phyloP scores from a whole-genome alignment of 2,888 invertebrate genomes.

The Itoplectis maculator region DNA sequence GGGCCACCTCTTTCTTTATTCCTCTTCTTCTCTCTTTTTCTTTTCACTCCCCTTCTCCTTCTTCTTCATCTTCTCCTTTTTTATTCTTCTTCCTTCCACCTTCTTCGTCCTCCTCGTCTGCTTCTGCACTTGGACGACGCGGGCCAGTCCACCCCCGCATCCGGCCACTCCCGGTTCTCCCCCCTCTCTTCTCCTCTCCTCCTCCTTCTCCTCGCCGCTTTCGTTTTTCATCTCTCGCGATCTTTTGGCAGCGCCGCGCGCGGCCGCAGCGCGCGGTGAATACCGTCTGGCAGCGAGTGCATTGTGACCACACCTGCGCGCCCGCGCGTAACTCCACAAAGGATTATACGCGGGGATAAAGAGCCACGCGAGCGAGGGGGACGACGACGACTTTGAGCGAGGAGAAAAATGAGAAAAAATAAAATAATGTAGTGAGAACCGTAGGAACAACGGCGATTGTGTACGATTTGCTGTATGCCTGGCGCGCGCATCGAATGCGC shows the following conservation, averaged over 20 bases:
- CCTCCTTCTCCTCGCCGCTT: not conserved
- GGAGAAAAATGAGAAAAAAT: constrained; percentile 30
- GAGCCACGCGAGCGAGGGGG: constrained; percentile 28
- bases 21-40: constrained; percentile 38
- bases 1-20: constrained; percentile 47
- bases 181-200: constrained; percentile 40
- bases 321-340: constrained; percentile 68
- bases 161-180: constrained; percentile 68
- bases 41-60: constrained; percentile 51
- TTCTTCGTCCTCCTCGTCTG: constrained; percentile 33
- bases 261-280: constrained; percentile 68
- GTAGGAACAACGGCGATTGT: constrained; percentile 30
- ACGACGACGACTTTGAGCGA: constrained; percentile 19
- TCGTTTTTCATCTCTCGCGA: constrained; percentile 19
- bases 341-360: constrained; percentile 58
- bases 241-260: not conserved
- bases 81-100: constrained; percentile 38
- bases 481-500: constrained; percentile 17
- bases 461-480: constrained; percentile 1
- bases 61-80: constrained; percentile 38
- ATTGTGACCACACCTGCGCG: constrained; percentile 77
- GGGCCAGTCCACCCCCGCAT: constrained; percentile 70
- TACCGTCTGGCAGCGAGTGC: constrained; percentile 75
- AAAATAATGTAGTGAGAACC: constrained; percentile 21
- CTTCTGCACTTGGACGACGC: constrained; percentile 44